Evolutionary conservation across 2,888 invertebrate species (phyloP).

Genomic region (Lamellibrachia satsuma): DNA sequence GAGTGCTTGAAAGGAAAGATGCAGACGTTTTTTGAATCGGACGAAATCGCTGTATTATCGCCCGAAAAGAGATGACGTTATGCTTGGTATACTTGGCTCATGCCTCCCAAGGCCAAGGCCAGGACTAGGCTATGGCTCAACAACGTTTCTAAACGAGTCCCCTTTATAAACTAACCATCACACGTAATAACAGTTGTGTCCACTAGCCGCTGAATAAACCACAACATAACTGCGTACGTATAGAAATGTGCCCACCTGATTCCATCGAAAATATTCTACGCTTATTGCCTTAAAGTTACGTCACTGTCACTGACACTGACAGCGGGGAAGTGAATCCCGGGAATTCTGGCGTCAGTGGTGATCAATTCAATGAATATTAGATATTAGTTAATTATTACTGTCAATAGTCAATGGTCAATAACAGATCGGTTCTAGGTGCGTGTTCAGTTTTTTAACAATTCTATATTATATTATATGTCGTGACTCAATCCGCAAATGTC

Average conservation of each 20-base stretch:
- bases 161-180: neutral
- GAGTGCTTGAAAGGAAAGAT: neutral
- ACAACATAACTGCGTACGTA: neutral
- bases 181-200: neutral
- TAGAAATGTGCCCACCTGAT: neutral
- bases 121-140: neutral
- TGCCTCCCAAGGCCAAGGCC: no score
- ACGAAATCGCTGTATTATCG: neutral
- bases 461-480: neutral
- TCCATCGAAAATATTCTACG: neutral
- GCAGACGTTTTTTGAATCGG: neutral
- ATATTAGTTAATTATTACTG: neutral
- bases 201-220: neutral
- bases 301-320: neutral
- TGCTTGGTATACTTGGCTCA: no score
- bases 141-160: neutral
- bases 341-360: neutral
- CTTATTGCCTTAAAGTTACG: neutral
- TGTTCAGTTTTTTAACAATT: neutral
- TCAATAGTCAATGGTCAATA: neutral
- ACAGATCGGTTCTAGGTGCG: neutral
- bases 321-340: neutral
- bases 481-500: no score
- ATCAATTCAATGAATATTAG: neutral
- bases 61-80: neutral